phyloP scores from a whole-genome alignment of 2,113 vertebrate genomes.

The Scophthalmus maximus region DNA sequence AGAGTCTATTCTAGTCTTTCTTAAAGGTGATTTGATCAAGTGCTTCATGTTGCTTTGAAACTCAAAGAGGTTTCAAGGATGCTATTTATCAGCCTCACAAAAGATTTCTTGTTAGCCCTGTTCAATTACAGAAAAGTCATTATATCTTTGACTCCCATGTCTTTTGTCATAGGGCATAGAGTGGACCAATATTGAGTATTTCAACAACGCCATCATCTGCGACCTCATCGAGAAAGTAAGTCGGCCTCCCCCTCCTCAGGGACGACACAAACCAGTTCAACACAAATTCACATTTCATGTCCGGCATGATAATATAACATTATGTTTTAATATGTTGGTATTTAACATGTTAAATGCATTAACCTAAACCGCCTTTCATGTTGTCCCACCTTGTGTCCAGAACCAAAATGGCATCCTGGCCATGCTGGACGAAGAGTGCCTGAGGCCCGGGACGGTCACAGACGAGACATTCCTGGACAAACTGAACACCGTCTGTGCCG shows the following conservation, averaged over 20 bases:
- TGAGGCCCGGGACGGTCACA: conserved; percentile 93
- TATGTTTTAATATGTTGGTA: neutral
- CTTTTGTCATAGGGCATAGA: conserved; percentile 90
- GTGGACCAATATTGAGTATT: conserved; percentile 99
- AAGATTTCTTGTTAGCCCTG: neutral
- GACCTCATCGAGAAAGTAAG: conserved; percentile 99
- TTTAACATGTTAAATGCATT: neutral
- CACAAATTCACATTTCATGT: neutral
- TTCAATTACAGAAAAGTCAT: neutral
- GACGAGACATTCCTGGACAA: conserved; percentile 98
- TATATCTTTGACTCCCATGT: conserved; percentile 47
- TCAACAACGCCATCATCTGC: conserved; percentile 98
- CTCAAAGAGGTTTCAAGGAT: neutral
- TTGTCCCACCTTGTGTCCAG: conserved; percentile 45
- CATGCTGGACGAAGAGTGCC: conserved; percentile 98
- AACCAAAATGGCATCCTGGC: conserved; percentile 94
- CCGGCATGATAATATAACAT: neutral
- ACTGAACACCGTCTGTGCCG: conserved; percentile 94
- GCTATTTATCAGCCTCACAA: neutral
- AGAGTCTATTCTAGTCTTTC: no score
- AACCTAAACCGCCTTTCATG: neutral
- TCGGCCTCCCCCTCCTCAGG: conserved; percentile 49
- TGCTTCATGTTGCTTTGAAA: neutral
- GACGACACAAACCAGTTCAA: neutral
- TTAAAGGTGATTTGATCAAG: neutral